Evolutionary conservation across 2,797 vertebrate species (phyloP), one percentile per base, ranked within the genome.

Genomic region (Anabas testudineus): DNA sequence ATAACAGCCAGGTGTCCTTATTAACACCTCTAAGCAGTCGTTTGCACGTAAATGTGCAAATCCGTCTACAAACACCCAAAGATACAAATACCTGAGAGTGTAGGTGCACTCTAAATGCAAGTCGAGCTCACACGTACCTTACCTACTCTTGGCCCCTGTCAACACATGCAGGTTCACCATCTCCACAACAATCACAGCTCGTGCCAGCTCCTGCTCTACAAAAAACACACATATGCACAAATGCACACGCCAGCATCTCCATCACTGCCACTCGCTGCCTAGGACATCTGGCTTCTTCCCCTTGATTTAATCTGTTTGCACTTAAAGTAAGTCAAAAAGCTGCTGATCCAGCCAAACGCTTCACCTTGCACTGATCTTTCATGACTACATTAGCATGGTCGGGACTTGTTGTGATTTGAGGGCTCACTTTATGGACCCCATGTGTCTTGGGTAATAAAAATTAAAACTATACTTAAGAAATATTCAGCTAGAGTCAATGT

Each of bases 281-380:
- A 14, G 62, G 63, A 69, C 74, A 82, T 76, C 53, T 71, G 13
- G 21, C 59, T 30, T 36, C 58, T 66, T 62, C 71, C 61, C 30
- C 39, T 43, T 74, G 83, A 90, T 91, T 89, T 63, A 67, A 89
- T 87, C 80, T 86, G 80, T 82, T 84, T 84, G 72, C 85, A 83
- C 74, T 82, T 80, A 82, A 87, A 90, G 76, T 56, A 18, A 82
- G 74, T 74, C 61, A 62, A 74, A 90, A 89, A 89, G 69, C 73
- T 92, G 88, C 87, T 87, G 90, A 91, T 82, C 59, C 83, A 80
- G 76, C 84, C 68, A 74, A 65, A 55, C 45, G 32, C 76, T 67
- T 57, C 76, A 83, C 83, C 82, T 87, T 86, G 76, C 74, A 88
- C 78, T 88, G 88, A 92, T 90, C 87, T 79, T 75, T 73, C 52